A percentile compares a stretch with the other conserved stretches of the same genome.
Evolutionary conservation across 2,797 vertebrate genomes (phyloP).

Genomic region (Rhincodon typus): DNA sequence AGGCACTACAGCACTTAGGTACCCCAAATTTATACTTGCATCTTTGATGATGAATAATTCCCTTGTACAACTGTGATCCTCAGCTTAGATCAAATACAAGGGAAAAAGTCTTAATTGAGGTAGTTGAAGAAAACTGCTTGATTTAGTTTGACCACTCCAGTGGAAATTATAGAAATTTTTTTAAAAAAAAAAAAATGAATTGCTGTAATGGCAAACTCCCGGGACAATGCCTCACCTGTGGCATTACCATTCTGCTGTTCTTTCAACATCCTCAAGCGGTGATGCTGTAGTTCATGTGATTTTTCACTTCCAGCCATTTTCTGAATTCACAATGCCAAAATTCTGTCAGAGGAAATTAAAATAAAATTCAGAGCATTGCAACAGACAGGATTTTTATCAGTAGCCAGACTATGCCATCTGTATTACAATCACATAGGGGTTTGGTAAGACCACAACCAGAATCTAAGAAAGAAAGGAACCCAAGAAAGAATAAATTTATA

Average conservation of each 20-base stretch:
- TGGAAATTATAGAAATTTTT: background rate
- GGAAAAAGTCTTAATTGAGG: background rate
- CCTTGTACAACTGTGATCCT: background rate
- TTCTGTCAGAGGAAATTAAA: constrained; percentile 48
- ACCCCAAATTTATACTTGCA: background rate
- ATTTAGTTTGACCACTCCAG: background rate
- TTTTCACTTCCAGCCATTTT: constrained; percentile 96
- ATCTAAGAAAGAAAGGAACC: background rate
- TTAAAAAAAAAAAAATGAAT: background rate
- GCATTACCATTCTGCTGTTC: constrained; percentile 85
- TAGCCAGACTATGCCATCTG: background rate
- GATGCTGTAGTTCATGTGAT: constrained; percentile 76
- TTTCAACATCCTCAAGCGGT: constrained; percentile 70
- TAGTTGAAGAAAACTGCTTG: background rate
- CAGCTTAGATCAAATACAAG: background rate
- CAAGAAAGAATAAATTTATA: background rate
- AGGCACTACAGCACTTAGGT: background rate
- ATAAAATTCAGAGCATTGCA: background rate
- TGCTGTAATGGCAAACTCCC: background rate
- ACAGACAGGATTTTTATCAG: background rate
- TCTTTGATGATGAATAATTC: background rate
- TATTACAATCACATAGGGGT: background rate
- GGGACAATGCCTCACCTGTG: constrained; percentile 60
- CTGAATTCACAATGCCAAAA: constrained; percentile 55
- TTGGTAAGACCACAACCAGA: background rate